These are phyloP conservation scores for Hylaea fasciaria DNA, from an alignment of 2,888 invertebrate species.

Conservation along the genomic window DNA sequence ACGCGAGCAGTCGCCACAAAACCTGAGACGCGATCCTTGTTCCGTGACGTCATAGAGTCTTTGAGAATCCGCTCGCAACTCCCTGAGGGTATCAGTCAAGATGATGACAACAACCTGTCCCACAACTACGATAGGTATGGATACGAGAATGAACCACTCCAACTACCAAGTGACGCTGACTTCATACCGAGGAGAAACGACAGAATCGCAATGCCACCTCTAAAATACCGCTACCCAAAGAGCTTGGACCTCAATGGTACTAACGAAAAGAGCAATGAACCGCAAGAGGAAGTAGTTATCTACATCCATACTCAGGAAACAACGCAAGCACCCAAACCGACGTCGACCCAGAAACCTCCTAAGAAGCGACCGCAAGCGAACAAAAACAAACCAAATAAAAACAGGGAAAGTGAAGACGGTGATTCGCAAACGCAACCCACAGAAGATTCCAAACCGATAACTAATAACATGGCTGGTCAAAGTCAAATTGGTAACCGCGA, in stretches of 20 bases:
- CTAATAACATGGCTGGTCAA: constrained; percentile 73
- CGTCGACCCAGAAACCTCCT: constrained; percentile 61
- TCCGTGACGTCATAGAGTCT: constrained; percentile 76
- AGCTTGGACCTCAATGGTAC: constrained; percentile 53
- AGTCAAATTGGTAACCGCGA: constrained; percentile 80
- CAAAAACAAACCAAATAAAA: constrained; percentile 52
- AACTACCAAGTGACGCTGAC: constrained; percentile 66
- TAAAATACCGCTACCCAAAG: constrained; percentile 75
- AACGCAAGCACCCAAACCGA: constrained; percentile 40
- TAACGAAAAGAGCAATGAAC: constrained; percentile 45
- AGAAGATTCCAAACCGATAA: constrained; percentile 54
- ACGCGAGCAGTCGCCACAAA: constrained; percentile 51
- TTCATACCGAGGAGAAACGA: constrained; percentile 76
- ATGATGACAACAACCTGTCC: constrained; percentile 70
- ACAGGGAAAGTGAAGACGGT: constrained; percentile 50
- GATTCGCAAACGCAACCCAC: constrained; percentile 40
- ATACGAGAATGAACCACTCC: constrained; percentile 62
- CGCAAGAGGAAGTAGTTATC: constrained; percentile 69
- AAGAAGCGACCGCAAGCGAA: constrained; percentile 53
- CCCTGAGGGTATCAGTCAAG: constrained; percentile 65
- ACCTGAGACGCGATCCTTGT: constrained; percentile 69
- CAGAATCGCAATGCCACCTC: constrained; percentile 73
- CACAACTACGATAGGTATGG: constrained; percentile 64
- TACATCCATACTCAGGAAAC: constrained; percentile 62
- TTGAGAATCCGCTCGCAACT: constrained; percentile 67